Conservation (phyloP, 2,888 invertebrate species). For the Megaustenia siamemsis region DNA sequence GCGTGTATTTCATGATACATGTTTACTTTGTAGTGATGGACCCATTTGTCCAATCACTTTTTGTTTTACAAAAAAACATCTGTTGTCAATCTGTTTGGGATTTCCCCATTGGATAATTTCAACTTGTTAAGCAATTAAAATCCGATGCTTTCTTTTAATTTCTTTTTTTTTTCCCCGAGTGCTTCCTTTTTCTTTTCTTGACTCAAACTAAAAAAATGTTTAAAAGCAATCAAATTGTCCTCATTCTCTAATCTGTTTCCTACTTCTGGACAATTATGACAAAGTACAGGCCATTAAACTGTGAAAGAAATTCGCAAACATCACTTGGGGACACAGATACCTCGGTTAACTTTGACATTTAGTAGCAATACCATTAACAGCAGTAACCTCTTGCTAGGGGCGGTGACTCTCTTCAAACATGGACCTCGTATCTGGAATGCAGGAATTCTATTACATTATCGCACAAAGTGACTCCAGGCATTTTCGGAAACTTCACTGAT, state of each 20-base stretch:
- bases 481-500: background rate
- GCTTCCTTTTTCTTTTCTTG: too few species aligned
- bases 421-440: background rate
- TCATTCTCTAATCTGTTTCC: background rate
- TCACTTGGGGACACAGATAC: background rate
- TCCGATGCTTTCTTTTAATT: too few species aligned
- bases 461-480: background rate
- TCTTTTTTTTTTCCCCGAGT: too few species aligned
- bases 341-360: background rate
- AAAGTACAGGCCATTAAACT: background rate
- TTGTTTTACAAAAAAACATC: too few species aligned
- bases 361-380: background rate
- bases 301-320: background rate
- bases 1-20: too few species aligned
- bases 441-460: background rate
- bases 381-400: background rate
- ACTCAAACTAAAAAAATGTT: too few species aligned
- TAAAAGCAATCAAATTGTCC: background rate
- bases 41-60: too few species aligned
- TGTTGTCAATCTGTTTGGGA: too few species aligned
- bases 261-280: background rate
- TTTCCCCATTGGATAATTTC: too few species aligned
- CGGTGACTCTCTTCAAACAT: background rate
- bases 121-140: too few species aligned
- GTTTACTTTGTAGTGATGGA: too few species aligned